Conservation (phyloP, 1,140 invertebrate genomes). For the Drosophila hydei region DNA sequence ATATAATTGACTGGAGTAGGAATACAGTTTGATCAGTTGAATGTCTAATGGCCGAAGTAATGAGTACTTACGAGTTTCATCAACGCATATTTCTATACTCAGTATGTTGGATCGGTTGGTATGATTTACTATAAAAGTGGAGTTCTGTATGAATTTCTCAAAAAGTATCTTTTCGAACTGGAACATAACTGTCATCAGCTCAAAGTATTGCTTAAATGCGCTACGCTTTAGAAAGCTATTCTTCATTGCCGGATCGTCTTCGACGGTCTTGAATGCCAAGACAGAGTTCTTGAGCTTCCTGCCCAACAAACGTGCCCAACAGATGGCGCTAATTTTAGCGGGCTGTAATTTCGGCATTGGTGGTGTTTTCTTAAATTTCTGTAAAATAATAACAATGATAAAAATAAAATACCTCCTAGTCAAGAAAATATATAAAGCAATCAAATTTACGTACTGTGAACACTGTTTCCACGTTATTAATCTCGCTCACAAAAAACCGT, state of each 20-base stretch:
- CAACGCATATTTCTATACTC: conserved; percentile 84
- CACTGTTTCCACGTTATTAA: conserved; percentile 87
- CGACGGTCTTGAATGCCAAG: conserved; percentile 89
- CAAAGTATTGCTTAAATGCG: conserved; percentile 90
- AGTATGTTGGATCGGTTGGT: conserved; percentile 89
- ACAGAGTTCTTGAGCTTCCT: conserved; percentile 91
- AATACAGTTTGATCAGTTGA: neutral
- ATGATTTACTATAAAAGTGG: conserved; percentile 85
- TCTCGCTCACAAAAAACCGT: conserved; percentile 92
- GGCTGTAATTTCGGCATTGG: conserved; percentile 91
- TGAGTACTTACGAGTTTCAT: conserved; percentile 47
- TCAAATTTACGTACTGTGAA: conserved; percentile 86
- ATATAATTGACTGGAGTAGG: conserved; percentile 56
- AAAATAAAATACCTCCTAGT: neutral
- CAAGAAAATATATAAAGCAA: no score
- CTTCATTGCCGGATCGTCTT: conserved; percentile 87
- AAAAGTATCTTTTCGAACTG: conserved; percentile 90
- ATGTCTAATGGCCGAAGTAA: neutral
- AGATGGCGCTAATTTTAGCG: conserved; percentile 91
- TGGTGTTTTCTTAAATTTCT: conserved; percentile 89
- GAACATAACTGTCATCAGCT: conserved; percentile 90
- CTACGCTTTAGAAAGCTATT: conserved; percentile 89
- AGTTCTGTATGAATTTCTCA: conserved; percentile 86
- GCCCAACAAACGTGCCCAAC: conserved; percentile 92
- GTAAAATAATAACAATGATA: no score